Evolutionary conservation across 2,888 invertebrate genomes (phyloP), one percentile per base, ranked within the genome.

Genomic region (Trypoxylon attenuatum): DNA sequence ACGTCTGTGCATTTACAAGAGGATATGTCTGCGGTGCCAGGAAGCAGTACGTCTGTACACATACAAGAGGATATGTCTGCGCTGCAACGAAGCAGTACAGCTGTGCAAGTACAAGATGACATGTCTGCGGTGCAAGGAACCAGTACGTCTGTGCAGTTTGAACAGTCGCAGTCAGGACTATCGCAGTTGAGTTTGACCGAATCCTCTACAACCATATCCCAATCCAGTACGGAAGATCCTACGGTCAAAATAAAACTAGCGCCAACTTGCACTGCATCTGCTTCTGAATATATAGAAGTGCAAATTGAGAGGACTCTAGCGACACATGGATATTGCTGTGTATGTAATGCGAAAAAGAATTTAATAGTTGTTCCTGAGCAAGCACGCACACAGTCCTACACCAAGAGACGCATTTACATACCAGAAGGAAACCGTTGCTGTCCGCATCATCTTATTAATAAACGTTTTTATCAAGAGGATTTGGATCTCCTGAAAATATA

Each of bases 351-450:
- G 10, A 41, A 41, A n/a, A 41, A 41, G 15, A 41, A 41, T 41
- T 13, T 41, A 41, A n/a, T n/a, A n/a, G n/a, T 29, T 29, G n/a
- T 29, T 29, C 29, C 29, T 5, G 29, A 29, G 22, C 46, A 72
- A 55, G 71, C 71, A 39, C 53, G 72, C 3, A 57, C 66, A 38
- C 69, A 69, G 54, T 58, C 47, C 6, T 67, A 50, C 13, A 58
- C 55, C 6, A 58, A 75, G 41, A 61, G 6, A 43, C 43, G 54
- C 33, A 68, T 49, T 29, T 61, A 61, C 5, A 76, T 72, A 52
- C 65, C 70, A 22, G 33, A 42, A 27, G 70, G 66, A 43, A 76
- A 79, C 73, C 69, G 75, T 21, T 76, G 76, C 33, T 76, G 73
- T 43, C 10, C 19, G 6, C 47, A 6, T 25, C 74, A 76, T 47